These are phyloP conservation scores for Callyntrura sp. DNA, from an alignment of 2,888 invertebrate species.

Conservation along the genomic window DNA sequence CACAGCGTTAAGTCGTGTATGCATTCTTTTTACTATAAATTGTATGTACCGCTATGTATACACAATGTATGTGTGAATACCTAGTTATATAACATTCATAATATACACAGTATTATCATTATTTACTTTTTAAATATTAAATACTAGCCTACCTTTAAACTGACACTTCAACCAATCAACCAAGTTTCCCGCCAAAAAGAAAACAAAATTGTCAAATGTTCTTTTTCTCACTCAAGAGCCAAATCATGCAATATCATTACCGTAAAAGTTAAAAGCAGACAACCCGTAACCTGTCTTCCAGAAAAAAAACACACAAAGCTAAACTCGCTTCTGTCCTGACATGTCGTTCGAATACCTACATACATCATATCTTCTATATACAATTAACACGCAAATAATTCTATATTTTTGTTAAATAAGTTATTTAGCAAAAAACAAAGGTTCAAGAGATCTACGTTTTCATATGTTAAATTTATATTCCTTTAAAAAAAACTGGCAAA, in stretches of 20 bases:
- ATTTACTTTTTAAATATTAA: conserved; percentile 2
- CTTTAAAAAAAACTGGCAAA: conserved; percentile 69
- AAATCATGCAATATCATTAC: neutral
- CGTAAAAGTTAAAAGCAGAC: conserved; percentile 50
- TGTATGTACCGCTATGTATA: conserved; percentile 3
- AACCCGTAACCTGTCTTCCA: conserved; percentile 65
- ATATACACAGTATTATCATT: conserved; percentile 26
- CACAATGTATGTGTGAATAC: neutral
- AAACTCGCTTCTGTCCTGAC: neutral
- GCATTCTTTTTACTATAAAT: conserved; percentile 18
- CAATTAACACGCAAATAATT: neutral
- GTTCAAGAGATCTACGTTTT: conserved; percentile 64
- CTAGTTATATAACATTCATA: neutral
- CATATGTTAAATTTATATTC: conserved; percentile 47
- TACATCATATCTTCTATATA: conserved; percentile 6
- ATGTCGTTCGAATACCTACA: neutral
- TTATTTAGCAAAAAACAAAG: conserved; percentile 59
- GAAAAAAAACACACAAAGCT: conserved; percentile 16
- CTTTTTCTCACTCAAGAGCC: neutral
- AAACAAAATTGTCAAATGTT: too few species aligned
- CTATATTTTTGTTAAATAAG: conserved; percentile 20
- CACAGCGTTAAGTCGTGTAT: conserved; percentile 71
- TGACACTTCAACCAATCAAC: neutral
- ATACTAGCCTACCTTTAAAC: neutral
- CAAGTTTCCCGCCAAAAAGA: neutral